phyloP scores from a whole-genome alignment of 2,888 invertebrate species.

The Agriopis leucophaearia region DNA sequence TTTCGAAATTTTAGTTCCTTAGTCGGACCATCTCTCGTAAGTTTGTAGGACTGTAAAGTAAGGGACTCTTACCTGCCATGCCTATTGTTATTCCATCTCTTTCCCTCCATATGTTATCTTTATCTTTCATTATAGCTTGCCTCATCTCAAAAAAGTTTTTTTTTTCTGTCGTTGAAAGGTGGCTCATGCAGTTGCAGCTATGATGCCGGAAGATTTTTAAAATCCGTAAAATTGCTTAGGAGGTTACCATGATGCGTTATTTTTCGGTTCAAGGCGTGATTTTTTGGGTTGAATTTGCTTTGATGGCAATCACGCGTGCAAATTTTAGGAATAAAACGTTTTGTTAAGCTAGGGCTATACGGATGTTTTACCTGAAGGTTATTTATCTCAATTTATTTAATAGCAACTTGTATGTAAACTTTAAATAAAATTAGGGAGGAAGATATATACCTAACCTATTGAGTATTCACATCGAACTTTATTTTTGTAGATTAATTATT shows the following conservation, averaged over 20 bases:
- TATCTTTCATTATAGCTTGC: slow-evolving; percentile 44
- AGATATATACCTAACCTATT: too few species aligned
- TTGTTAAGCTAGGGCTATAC: not conserved
- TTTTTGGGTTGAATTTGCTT: slow-evolving; percentile 11
- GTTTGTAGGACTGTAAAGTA: not conserved
- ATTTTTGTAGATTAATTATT: too few species aligned
- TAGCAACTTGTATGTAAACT: not conserved
- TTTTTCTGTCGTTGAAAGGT: slow-evolving; percentile 22
- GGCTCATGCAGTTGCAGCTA: slow-evolving; percentile 24
- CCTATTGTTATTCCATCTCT: slow-evolving; percentile 62
- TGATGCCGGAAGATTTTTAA: slow-evolving; percentile 28
- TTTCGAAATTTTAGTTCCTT: slow-evolving; percentile 28
- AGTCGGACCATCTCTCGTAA: not conserved
- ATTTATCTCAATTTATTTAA: not conserved
- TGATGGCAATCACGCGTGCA: slow-evolving; percentile 25
- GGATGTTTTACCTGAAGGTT: slow-evolving; percentile 1
- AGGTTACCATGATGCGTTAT: slow-evolving; percentile 15
- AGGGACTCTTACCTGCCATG: slow-evolving; percentile 62
- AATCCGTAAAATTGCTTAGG: slow-evolving; percentile 38
- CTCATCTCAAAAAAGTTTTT: slow-evolving; percentile 47
- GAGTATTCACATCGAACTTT: too few species aligned
- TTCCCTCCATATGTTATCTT: slow-evolving; percentile 28
- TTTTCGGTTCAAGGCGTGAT: slow-evolving; percentile 18
- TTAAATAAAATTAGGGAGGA: too few species aligned
- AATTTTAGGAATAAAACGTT: slow-evolving; percentile 8